Evolutionary conservation across 2,113 vertebrate species (phyloP).

Genomic region (Climacteris rufus): DNA sequence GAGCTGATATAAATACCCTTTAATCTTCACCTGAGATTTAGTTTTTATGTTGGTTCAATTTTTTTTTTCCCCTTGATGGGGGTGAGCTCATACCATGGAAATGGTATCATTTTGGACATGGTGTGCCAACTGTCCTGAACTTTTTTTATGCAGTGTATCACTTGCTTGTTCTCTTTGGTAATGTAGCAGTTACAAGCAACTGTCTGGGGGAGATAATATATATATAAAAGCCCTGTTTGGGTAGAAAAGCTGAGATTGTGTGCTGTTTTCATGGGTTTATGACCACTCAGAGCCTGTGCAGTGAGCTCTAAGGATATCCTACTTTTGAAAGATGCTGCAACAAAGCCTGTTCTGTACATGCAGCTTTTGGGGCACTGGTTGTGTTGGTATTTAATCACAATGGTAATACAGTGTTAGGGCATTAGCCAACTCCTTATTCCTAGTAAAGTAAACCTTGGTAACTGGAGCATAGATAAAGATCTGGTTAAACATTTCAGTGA

Average conservation of each 20-base stretch:
- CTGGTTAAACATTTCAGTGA: not conserved
- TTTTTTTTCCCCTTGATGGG: accelerated
- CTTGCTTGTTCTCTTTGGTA: not conserved
- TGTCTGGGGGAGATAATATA: not conserved
- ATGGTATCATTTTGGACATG: not conserved
- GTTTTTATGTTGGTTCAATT: not conserved
- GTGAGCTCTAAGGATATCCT: not conserved
- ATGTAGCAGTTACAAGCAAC: not conserved
- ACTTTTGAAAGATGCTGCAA: not conserved
- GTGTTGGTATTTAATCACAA: not conserved
- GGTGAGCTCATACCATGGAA: not conserved
- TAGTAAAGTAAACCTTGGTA: not conserved
- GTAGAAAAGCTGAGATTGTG: not conserved
- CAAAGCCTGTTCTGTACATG: not conserved
- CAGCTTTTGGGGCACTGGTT: not conserved
- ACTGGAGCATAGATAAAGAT: not conserved
- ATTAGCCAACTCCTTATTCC: not conserved
- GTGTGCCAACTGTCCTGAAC: not conserved
- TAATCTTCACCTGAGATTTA: not conserved
- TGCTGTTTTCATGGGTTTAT: not conserved
- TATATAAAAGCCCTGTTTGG: not conserved
- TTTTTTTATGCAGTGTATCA: not conserved
- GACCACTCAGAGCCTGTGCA: not conserved
- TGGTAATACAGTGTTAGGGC: not conserved
- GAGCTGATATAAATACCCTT: not conserved